A percentile compares a stretch with the other conserved stretches of the same genome.
These are phyloP conservation scores for Cyanistes caeruleus DNA, from an alignment of 2,113 vertebrate species.

Conservation along the genomic window DNA sequence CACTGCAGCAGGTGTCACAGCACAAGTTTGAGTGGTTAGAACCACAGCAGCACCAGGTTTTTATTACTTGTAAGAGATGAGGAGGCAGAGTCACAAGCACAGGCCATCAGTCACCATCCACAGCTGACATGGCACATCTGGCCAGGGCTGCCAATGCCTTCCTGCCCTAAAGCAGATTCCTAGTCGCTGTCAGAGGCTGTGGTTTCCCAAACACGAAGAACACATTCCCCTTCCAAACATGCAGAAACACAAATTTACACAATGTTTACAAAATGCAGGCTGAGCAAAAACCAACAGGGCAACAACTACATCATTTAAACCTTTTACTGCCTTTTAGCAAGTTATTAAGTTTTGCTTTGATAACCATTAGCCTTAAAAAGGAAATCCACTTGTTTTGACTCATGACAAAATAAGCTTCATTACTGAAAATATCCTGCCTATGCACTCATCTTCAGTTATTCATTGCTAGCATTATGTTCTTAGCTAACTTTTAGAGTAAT, in stretches of 20 bases:
- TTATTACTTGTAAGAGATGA: not conserved
- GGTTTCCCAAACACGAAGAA: not conserved
- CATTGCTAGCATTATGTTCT: not conserved
- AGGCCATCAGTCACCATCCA: not conserved
- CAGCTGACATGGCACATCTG: fast-evolving
- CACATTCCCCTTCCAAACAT: not conserved
- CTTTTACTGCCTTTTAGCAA: not conserved
- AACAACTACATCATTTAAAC: not conserved
- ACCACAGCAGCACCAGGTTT: not conserved
- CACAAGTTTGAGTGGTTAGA: not conserved
- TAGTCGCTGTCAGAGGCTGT: not conserved
- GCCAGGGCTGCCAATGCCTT: not conserved
- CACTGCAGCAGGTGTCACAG: not conserved
- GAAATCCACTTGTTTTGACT: not conserved
- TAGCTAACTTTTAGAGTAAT: not conserved
- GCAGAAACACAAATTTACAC: not conserved
- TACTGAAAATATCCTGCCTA: not conserved
- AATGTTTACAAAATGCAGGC: not conserved
- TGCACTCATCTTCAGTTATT: not conserved
- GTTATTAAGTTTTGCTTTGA: not conserved
- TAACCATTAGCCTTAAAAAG: not conserved
- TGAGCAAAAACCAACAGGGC: not conserved
- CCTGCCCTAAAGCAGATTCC: not conserved
- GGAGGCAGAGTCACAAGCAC: not conserved
- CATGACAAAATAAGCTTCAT: not conserved